Evolutionary conservation across 1,140 invertebrate genomes (phyloP).

Genomic region (Teleogryllus occipitalis): DNA sequence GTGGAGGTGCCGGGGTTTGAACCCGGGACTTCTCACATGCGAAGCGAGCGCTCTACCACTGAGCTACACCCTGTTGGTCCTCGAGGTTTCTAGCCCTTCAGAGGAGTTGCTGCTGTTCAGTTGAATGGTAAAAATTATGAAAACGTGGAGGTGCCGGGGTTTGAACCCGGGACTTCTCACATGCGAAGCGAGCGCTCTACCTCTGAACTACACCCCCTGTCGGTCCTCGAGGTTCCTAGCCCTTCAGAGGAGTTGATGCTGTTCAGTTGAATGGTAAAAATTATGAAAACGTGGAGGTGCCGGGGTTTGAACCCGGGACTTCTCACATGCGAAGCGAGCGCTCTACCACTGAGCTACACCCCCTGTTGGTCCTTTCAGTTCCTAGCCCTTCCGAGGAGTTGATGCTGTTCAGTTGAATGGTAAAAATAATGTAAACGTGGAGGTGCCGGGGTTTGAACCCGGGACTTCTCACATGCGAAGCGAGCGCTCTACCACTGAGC

Average conservation of each 20-base stretch:
- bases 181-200: constrained; percentile 92
- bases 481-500: constrained; percentile 2
- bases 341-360: constrained; percentile 80
- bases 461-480: neutral
- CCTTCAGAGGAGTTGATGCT: too few relatives aligned
- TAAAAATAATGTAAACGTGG: too few relatives aligned
- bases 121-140: too few relatives aligned
- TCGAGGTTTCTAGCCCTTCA: too few relatives aligned
- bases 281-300: neutral
- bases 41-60: constrained; percentile 89
- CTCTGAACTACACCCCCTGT: constrained; percentile 60
- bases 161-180: constrained; percentile 41
- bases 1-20: neutral
- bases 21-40: constrained; percentile 55
- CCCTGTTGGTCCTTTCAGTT: too few relatives aligned
- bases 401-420: too few relatives aligned
- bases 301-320: constrained; percentile 2
- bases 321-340: constrained; percentile 86
- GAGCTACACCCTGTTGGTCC: constrained; percentile 53
- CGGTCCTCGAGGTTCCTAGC: too few relatives aligned
- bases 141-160: neutral
- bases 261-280: too few relatives aligned
- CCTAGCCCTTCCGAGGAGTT: too few relatives aligned
- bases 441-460: too few relatives aligned
- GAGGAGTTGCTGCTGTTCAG: too few relatives aligned